These are phyloP conservation scores for Zaprionus nigranus DNA, from an alignment of 1,140 invertebrate species.

Conservation along the genomic window DNA sequence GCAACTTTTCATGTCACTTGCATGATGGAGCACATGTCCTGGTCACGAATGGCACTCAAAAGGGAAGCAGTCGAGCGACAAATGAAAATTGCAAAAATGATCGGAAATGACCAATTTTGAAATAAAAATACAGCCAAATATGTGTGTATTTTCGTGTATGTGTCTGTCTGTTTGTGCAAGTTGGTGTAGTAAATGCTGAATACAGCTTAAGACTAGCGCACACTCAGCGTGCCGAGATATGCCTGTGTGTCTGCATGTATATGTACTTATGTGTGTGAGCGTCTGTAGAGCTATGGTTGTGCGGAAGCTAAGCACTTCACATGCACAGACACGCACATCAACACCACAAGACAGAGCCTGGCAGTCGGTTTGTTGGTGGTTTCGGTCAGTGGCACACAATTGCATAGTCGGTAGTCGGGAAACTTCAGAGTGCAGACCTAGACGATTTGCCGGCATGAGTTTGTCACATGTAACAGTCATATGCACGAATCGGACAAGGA, in stretches of 20 bases:
- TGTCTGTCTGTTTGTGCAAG: no score
- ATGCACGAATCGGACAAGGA: constrained; percentile 52
- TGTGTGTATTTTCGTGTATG: background rate
- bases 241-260: background rate
- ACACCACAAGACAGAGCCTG: constrained; percentile 13
- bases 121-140: constrained; percentile 69
- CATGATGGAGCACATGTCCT: constrained; percentile 71
- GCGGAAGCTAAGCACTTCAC: constrained; percentile 62
- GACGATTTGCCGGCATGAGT: constrained; percentile 31
- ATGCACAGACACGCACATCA: constrained; percentile 54
- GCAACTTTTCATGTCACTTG: constrained; percentile 63
- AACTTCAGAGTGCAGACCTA: constrained; percentile 41
- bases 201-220: constrained; percentile 27
- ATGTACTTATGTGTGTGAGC: background rate
- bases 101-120: constrained; percentile 79
- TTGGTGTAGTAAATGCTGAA: constrained; percentile 27
- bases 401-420: constrained; percentile 42
- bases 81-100: constrained; percentile 78
- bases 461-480: constrained; percentile 61
- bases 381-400: constrained; percentile 13
- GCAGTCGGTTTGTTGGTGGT: constrained; percentile 22
- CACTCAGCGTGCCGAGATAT: background rate
- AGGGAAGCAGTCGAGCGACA: constrained; percentile 61
- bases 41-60: constrained; percentile 13
- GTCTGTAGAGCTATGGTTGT: constrained; percentile 14